phyloP scores from a whole-genome alignment of 2,888 invertebrate species.

The Drosophila affinis region DNA sequence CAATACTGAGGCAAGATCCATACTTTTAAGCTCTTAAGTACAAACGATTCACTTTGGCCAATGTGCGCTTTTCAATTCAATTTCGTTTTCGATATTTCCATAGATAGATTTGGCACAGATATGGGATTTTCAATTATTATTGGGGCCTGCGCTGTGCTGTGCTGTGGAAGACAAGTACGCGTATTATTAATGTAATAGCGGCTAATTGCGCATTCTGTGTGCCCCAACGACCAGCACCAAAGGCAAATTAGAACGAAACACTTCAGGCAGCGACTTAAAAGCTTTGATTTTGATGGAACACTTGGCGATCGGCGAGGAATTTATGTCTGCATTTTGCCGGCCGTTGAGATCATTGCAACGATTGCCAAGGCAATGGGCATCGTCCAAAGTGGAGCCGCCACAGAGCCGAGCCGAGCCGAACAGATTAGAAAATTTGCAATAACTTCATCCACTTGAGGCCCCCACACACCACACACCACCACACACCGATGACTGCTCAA shows the following conservation, averaged over 20 bases:
- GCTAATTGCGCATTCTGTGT: slow-evolving; percentile 72
- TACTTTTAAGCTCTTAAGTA: slow-evolving; percentile 74
- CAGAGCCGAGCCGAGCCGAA: slow-evolving; percentile 7
- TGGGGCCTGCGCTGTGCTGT: slow-evolving; percentile 19
- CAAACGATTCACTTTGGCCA: slow-evolving; percentile 72
- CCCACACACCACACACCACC: slow-evolving; percentile 3
- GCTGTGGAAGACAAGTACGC: slow-evolving; percentile 61
- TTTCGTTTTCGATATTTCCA: slow-evolving; percentile 44
- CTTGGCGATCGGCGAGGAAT: slow-evolving; percentile 54
- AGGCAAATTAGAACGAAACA: slow-evolving; percentile 71
- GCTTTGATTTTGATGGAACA: slow-evolving; percentile 76
- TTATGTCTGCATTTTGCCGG: slow-evolving; percentile 63
- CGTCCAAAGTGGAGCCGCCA: slow-evolving; percentile 40
- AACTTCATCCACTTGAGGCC: slow-evolving; percentile 58
- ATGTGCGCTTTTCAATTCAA: slow-evolving; percentile 71
- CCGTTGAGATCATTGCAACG: slow-evolving; percentile 59
- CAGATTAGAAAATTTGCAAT: slow-evolving; percentile 55
- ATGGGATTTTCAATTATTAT: slow-evolving; percentile 36
- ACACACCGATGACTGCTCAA: slow-evolving; percentile 8
- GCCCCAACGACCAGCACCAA: slow-evolving; percentile 35
- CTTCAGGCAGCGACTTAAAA: slow-evolving; percentile 72
- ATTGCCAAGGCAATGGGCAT: slow-evolving; percentile 34
- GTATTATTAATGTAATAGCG: slow-evolving; percentile 77
- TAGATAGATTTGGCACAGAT: slow-evolving; percentile 25
- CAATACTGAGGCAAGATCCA: slow-evolving; percentile 11